A percentile compares a stretch with the other conserved stretches of the same genome.
phyloP scores from a whole-genome alignment of 2,888 invertebrate species.

The Xiphydria camelus region DNA sequence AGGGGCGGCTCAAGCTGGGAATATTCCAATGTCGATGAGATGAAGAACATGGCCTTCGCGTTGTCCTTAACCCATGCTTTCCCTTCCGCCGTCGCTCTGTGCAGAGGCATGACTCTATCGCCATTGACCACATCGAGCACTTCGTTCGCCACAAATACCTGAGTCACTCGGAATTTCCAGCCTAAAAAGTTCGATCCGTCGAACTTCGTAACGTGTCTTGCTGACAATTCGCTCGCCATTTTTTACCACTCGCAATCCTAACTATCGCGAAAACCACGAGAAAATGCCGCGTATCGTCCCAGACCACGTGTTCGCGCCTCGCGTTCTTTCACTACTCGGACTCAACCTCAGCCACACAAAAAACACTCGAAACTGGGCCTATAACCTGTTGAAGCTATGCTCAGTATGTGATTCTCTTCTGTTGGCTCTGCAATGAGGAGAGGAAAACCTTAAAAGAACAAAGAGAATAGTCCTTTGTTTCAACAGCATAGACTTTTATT shows the following conservation, averaged over 20 bases:
- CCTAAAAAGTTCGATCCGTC: constrained; percentile 16
- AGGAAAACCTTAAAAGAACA: no score
- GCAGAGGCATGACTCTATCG: constrained; percentile 7
- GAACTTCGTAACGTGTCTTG: constrained; percentile 14
- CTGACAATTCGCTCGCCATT: constrained; percentile 18
- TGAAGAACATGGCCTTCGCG: constrained; percentile 15
- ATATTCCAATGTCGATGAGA: constrained; percentile 16
- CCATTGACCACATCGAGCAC: constrained; percentile 13
- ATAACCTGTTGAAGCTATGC: no score
- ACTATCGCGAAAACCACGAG: background rate
- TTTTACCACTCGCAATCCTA: background rate
- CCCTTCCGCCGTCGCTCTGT: constrained; percentile 5
- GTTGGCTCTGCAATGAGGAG: no score
- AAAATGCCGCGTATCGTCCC: background rate
- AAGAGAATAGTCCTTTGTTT: no score
- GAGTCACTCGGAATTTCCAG: constrained; percentile 17
- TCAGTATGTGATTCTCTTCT: no score
- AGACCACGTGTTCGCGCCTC: no score
- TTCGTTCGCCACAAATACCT: constrained; percentile 12
- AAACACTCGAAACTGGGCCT: no score
- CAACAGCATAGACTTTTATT: no score
- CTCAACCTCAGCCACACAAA: no score
- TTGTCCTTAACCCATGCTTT: constrained; percentile 17
- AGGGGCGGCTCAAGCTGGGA: constrained; percentile 14
- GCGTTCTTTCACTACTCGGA: no score